These are phyloP conservation scores for Ageneiosus marmoratus DNA, from an alignment of 2,113 vertebrate genomes.

Conservation along the genomic window DNA sequence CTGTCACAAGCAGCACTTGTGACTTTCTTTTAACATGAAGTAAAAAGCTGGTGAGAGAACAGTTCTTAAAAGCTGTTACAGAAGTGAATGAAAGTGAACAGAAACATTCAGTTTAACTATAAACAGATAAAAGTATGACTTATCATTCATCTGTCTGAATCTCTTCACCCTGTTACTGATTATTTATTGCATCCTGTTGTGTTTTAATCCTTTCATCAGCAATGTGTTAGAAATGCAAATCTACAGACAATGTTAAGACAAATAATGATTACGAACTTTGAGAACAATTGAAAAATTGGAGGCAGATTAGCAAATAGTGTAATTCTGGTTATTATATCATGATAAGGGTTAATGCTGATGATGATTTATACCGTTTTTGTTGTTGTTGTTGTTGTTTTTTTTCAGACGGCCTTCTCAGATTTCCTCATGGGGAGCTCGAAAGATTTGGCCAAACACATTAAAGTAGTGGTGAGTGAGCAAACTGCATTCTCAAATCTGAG, in stretches of 20 bases:
- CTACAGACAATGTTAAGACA: neutral
- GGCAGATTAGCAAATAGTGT: neutral
- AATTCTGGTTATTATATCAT: neutral
- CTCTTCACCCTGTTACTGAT: neutral
- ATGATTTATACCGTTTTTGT: neutral
- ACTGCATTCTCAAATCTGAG: neutral
- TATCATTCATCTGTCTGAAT: neutral
- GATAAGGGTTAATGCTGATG: neutral
- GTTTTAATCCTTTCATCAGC: neutral
- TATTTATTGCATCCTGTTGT: neutral
- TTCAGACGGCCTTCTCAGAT: constrained; percentile 92
- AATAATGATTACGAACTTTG: neutral
- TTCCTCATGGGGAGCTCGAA: constrained; percentile 91
- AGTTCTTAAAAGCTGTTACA: neutral
- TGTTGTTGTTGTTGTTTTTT: too few species aligned
- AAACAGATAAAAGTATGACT: neutral
- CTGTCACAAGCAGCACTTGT: neutral
- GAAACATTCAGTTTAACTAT: neutral
- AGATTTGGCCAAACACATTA: constrained; percentile 92
- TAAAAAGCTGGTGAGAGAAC: neutral
- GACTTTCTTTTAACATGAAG: neutral
- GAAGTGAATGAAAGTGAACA: neutral
- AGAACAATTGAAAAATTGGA: neutral
- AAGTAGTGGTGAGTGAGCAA: constrained; percentile 82
- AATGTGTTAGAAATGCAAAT: neutral